Evolutionary conservation across 2,888 invertebrate species (phyloP).

Genomic region (Mechanitis messenoides): DNA sequence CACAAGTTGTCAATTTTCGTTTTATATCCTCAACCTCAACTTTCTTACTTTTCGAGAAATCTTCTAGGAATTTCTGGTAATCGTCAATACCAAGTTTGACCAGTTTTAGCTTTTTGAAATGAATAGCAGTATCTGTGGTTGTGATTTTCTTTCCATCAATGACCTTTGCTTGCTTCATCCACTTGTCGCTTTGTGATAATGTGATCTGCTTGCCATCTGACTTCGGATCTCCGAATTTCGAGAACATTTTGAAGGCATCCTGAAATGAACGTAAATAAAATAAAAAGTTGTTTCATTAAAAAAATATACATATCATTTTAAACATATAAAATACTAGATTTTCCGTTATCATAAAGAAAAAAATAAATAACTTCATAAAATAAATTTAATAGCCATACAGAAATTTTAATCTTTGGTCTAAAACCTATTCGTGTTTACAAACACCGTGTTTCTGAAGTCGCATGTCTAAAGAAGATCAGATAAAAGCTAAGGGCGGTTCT

Average conservation of each 20-base stretch:
- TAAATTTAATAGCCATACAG: background rate
- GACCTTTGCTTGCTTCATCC: slow-evolving; percentile 93
- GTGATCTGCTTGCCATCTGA: slow-evolving; percentile 91
- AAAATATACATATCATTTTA: too few relatives aligned
- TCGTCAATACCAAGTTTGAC: slow-evolving; percentile 85
- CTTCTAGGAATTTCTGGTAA: slow-evolving; percentile 90
- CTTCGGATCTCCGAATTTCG: slow-evolving; percentile 91
- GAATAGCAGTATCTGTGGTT: slow-evolving; percentile 93
- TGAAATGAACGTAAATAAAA: slow-evolving; percentile 53
- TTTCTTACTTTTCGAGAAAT: slow-evolving; percentile 89
- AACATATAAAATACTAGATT: too few relatives aligned
- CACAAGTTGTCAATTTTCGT: slow-evolving; percentile 86
- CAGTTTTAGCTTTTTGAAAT: slow-evolving; percentile 91
- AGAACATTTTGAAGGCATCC: slow-evolving; percentile 86
- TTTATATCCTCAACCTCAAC: slow-evolving; percentile 87
- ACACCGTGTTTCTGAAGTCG: slow-evolving; percentile 12
- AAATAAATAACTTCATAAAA: too few relatives aligned
- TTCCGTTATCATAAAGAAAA: too few relatives aligned
- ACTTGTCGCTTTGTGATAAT: slow-evolving; percentile 93
- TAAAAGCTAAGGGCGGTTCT: slow-evolving; percentile 20
- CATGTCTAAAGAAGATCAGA: slow-evolving; percentile 25
- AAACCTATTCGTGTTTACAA: slow-evolving; percentile 27
- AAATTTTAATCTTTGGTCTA: background rate
- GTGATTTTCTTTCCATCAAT: slow-evolving; percentile 90
- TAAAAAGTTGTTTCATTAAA: background rate